Evolutionary conservation across 2,113 vertebrate species (phyloP).

Genomic region (Ardeotis arabs): DNA sequence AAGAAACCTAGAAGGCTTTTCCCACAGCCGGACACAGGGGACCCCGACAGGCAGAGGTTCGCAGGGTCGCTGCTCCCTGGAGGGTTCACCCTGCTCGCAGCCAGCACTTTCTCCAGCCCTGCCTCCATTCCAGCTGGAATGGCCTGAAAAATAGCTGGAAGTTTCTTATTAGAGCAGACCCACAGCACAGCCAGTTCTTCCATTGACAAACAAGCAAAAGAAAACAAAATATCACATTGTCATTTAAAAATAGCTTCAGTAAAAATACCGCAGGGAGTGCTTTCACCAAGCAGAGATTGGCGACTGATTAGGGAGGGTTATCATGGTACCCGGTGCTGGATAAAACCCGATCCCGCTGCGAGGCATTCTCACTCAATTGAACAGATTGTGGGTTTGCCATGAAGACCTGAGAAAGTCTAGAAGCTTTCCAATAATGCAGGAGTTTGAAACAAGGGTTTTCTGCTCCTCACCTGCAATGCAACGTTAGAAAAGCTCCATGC

Average conservation of each 20-base stretch:
- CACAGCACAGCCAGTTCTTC: conserved; percentile 11
- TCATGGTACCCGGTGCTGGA: not conserved
- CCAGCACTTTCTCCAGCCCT: conserved; percentile 23
- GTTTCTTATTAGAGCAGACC: conserved; percentile 2
- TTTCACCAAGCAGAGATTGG: not conserved
- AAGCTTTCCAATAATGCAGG: not conserved
- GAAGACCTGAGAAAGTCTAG: conserved; percentile 25
- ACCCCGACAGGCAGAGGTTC: not conserved
- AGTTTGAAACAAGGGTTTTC: not conserved
- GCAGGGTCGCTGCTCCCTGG: not conserved
- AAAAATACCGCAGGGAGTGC: not conserved
- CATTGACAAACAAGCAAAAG: not conserved
- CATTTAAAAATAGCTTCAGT: conserved; percentile 46
- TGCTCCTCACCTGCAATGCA: not conserved
- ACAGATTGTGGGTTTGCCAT: not conserved
- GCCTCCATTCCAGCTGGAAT: conserved; percentile 32
- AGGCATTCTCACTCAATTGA: not conserved
- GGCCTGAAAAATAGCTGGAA: conserved; percentile 18
- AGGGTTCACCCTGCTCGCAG: not conserved
- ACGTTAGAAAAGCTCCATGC: not conserved
- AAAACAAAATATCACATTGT: conserved; percentile 36
- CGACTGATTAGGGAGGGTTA: not conserved
- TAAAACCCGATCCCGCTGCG: not conserved
- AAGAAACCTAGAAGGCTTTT: conserved; percentile 27
- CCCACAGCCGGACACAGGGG: not conserved